Evolutionary conservation across 2,113 vertebrate species (phyloP).

Genomic region (Psephotus haematonotus): DNA sequence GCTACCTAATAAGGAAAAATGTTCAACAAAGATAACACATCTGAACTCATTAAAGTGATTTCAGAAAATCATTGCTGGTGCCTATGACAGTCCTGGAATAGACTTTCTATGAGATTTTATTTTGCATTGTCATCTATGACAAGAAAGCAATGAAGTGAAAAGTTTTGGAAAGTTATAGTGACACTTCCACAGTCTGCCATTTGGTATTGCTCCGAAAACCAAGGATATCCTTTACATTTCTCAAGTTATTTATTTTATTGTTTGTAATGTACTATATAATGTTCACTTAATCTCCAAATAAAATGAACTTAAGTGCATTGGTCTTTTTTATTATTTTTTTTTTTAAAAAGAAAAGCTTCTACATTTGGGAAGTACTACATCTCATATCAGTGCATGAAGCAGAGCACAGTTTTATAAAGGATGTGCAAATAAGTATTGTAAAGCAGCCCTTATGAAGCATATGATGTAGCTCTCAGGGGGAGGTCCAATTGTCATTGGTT

Average conservation of each 20-base stretch:
- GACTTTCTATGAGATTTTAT: background rate
- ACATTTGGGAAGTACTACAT: background rate
- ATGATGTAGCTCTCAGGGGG: background rate
- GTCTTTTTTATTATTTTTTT: background rate
- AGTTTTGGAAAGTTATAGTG: background rate
- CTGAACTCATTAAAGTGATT: background rate
- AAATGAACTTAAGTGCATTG: background rate
- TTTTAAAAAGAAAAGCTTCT: constrained; percentile 15
- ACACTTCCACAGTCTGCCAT: background rate
- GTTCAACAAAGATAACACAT: background rate
- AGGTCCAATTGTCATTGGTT: background rate
- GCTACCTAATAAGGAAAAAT: background rate
- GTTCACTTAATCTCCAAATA: background rate
- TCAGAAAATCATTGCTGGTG: background rate
- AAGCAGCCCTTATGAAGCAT: background rate
- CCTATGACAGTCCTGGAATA: background rate
- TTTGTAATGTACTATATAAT: background rate
- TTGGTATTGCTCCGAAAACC: background rate
- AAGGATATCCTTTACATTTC: background rate
- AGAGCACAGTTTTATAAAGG: background rate
- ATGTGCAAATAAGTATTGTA: background rate
- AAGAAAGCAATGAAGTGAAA: background rate
- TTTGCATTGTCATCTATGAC: background rate
- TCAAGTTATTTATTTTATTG: background rate
- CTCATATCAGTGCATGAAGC: background rate